Conservation (phyloP, 1,140 invertebrate genomes). For the Ericerus pela region DNA sequence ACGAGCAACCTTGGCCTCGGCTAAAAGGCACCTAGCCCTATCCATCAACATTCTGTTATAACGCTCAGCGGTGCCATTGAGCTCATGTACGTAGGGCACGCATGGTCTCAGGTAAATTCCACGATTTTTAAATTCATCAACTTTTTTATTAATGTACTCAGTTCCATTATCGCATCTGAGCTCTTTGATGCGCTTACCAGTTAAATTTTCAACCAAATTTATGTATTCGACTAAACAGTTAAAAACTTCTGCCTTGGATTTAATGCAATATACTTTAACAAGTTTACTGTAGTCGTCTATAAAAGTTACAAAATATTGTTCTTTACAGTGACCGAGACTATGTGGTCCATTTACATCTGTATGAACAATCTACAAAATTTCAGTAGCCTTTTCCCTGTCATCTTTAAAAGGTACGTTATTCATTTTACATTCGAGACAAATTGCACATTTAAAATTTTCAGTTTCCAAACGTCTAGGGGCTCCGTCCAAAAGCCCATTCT, state of each 20-base stretch:
- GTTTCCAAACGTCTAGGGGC: too few species aligned
- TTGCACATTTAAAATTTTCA: conserved; percentile 16
- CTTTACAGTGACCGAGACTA: conserved; percentile 15
- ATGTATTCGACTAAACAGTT: conserved; percentile 21
- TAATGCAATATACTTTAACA: conserved; percentile 17
- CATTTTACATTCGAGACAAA: too few species aligned
- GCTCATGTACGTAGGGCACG: conserved; percentile 27
- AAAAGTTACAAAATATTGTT: conserved; percentile 25
- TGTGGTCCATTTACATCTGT: conserved; percentile 20
- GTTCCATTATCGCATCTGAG: conserved; percentile 20
- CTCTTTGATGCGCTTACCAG: not conserved
- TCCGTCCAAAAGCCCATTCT: too few species aligned
- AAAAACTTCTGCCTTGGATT: conserved; percentile 23
- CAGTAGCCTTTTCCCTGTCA: conserved; percentile 10
- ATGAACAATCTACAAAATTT: too few species aligned
- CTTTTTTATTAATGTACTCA: conserved; percentile 13
- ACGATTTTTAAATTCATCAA: conserved; percentile 23
- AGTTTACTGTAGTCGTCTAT: too few species aligned
- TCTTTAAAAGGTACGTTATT: too few species aligned
- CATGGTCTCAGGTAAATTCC: conserved; percentile 23
- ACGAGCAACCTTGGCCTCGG: conserved; percentile 16
- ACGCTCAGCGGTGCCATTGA: conserved; percentile 29
- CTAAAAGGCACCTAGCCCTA: conserved; percentile 22
- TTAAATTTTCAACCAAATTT: not conserved
- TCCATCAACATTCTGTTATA: conserved; percentile 23